phyloP scores from a whole-genome alignment of 2,888 invertebrate species.

The Nemotelus pantherinus region DNA sequence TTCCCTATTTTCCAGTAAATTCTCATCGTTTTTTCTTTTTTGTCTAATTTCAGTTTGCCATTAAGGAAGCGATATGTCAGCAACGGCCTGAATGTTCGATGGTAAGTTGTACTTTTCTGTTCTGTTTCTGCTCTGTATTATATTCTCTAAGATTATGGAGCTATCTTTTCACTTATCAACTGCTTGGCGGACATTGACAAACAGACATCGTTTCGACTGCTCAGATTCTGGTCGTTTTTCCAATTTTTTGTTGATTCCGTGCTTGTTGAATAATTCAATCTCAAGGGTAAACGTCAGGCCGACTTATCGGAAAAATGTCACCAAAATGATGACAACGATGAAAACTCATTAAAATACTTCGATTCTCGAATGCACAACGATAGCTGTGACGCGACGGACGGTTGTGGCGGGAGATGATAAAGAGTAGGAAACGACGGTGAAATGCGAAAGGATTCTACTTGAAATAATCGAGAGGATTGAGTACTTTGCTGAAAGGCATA shows the following conservation, averaged over 20 bases:
- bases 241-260: constrained; percentile 5
- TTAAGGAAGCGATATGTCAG: constrained; percentile 54
- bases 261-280: constrained; percentile 42
- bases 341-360: constrained; percentile 42
- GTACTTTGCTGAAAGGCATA: too few species aligned
- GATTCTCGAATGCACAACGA: neutral
- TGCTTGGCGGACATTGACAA: too few species aligned
- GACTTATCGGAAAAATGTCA: constrained; percentile 41
- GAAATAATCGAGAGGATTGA: neutral
- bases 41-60: constrained; percentile 54
- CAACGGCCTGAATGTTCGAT: constrained; percentile 56
- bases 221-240: neutral
- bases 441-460: neutral
- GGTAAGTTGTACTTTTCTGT: constrained; percentile 52
- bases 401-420: too few species aligned
- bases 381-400: too few species aligned
- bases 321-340: constrained; percentile 42
- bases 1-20: neutral
- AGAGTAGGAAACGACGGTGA: neutral
- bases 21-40: constrained; percentile 32
- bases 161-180: too few species aligned
- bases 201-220: too few species aligned
- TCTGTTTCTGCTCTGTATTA: constrained; percentile 15
- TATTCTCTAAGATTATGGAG: neutral
- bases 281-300: constrained; percentile 23